phyloP scores from a whole-genome alignment of 1,140 invertebrate species.

The Drosophila oshimai region DNA sequence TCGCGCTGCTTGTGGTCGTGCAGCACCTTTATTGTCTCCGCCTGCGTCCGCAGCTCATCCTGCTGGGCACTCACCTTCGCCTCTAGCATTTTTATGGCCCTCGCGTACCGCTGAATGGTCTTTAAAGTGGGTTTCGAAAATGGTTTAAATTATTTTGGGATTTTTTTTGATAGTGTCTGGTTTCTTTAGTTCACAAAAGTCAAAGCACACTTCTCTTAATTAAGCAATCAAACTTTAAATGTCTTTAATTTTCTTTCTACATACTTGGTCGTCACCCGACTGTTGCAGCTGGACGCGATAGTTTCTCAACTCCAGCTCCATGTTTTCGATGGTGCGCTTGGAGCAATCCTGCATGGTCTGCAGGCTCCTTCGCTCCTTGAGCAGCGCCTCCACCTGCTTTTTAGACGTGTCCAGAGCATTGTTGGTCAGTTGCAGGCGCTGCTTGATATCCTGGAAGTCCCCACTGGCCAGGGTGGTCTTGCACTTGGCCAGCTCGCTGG shows the following conservation, averaged over 20 bases:
- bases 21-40: slow-evolving; percentile 50
- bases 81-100: slow-evolving; percentile 43
- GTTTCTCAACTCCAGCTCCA: slow-evolving; percentile 61
- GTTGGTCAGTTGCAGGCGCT: slow-evolving; percentile 33
- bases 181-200: neutral
- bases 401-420: slow-evolving; percentile 50
- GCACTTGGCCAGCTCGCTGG: slow-evolving; percentile 22
- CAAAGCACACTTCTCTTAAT: neutral
- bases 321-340: slow-evolving; percentile 52
- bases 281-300: slow-evolving; percentile 55
- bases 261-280: slow-evolving; percentile 28
- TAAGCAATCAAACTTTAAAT: neutral
- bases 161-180: neutral
- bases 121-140: slow-evolving; percentile 16
- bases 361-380: slow-evolving; percentile 45
- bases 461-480: neutral
- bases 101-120: slow-evolving; percentile 39
- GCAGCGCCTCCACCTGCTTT: slow-evolving; percentile 50
- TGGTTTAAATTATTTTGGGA: neutral
- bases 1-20: slow-evolving; percentile 52
- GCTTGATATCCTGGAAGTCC: slow-evolving; percentile 9
- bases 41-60: slow-evolving; percentile 53
- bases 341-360: slow-evolving; percentile 41
- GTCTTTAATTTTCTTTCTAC: neutral
- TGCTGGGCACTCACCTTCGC: slow-evolving; percentile 25